Evolutionary conservation across 2,113 vertebrate genomes (phyloP), one percentile per base, ranked within the genome.

Genomic region (Amblyornis subalaris): DNA sequence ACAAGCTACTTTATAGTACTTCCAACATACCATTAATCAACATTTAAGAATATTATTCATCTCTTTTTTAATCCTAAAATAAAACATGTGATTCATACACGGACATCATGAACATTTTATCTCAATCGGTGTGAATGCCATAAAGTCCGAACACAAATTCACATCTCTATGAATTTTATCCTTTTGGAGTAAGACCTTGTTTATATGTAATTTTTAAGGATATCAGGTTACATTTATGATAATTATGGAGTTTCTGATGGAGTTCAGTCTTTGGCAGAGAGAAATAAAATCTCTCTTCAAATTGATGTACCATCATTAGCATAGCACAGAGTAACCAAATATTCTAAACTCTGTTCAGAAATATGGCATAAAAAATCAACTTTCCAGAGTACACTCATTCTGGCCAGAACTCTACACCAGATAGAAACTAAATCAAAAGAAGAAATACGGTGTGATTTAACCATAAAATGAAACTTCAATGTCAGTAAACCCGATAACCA

Each of bases 361-460:
- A 12, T 58, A 14, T 2, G 5, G 7, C 20, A 71, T 60, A 67
- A 65, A 80, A 71, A 72, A n/a, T 18, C 29, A 80, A 0, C 8
- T 19, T 69, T 42, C 20, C 40, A 50, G 57, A 20, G 3, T 54
- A 60, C 11, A 14, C 7, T 40, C 2, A 29, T 69, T 79, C 35
- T 79, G 31, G 51, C 28, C 10, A 64, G 57, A 89, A 47, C 14
- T 36, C 23, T 51, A 36, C 8, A 28, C 3, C 31, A 83, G 33
- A 5, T 65, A 61, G 50, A 53, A 90, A 22, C 28, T 62, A 75
- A 71, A 79, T 26, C 4, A 21, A 72, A 83, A 16, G 22, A 86
- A 67, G 22, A 85, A 71, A 71, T 62, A 28, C 0, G 0, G 5
- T 58, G 2, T 4, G 8, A 35, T 29, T 72, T 45, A 47, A 66